Evolutionary conservation across 2,113 vertebrate genomes (phyloP), one percentile per base, ranked within the genome.

Genomic region (Cavia aperea): DNA sequence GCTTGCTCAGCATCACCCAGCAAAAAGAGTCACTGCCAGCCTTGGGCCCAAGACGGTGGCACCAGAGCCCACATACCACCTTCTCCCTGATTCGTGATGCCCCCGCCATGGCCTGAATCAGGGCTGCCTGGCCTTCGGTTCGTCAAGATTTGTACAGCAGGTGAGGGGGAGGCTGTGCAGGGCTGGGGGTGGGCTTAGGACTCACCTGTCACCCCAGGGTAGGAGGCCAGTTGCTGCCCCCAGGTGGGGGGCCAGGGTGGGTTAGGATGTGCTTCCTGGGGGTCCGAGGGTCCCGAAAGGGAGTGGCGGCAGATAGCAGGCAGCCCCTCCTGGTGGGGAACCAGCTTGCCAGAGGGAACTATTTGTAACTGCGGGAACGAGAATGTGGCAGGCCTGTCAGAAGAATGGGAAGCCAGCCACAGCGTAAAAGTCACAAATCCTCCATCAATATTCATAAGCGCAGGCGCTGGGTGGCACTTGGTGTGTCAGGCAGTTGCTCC

Each of bases 161-260:
- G 9, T 3, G 7, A 29, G 18, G 18, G 36, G 31, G 29, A 75
- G 11, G 14, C 72, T 9, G 16, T 1, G 15, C 43, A 26, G 29
- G 39, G 33, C 29, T 7, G 29, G 39, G 15, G 81, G 31, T 2
- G 29, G 19, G n/a, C 46, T 54, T 51, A 18, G 24, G 14, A 51
- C 46, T 33, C 10, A 0, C 51, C n/a, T 26, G 7, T 33, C 43
- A 46, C 81, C 29, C 31, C 16, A 19, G 65, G 10, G 43, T 4
- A 0, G 23, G 58, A 49, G 81, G 90, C n/a, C 26, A 8, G 70
- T 23, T 7, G 26, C 58, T 36, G 49, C 4, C 29, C 2, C 78
- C 24, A 2, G 73, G 9, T 1, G 23, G 1, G n/a, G 33, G 6
- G 4, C 39, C 4, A 0, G 54, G 2, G 0, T 13, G 75, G 23